phyloP scores from a whole-genome alignment of 2,797 vertebrate species.

The Hippopotamyrus pictus region DNA sequence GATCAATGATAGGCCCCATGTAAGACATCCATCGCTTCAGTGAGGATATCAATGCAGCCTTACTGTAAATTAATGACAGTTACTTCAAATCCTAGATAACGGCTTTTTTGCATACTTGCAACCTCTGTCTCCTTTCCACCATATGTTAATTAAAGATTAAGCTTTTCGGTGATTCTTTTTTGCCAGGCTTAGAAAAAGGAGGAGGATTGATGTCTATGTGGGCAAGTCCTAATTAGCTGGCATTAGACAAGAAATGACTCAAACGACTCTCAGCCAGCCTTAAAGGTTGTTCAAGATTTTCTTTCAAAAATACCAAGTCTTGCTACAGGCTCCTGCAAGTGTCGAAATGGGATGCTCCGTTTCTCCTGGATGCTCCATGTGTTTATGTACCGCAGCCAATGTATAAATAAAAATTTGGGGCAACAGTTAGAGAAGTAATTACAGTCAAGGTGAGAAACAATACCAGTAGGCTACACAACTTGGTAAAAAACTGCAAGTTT shows the following conservation, averaged over 20 bases:
- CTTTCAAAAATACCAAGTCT: not conserved
- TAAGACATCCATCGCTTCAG: slow-evolving; percentile 40
- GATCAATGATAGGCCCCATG: slow-evolving; percentile 54
- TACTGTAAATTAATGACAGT: slow-evolving; percentile 48
- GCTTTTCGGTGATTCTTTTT: slow-evolving; percentile 8
- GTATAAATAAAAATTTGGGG: not conserved
- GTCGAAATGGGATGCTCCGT: not conserved
- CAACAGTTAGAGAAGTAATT: not conserved
- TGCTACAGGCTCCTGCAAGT: not conserved
- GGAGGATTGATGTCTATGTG: slow-evolving; percentile 15
- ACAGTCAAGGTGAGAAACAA: not conserved
- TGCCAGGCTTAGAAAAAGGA: slow-evolving; percentile 5
- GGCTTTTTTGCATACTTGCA: slow-evolving; percentile 32
- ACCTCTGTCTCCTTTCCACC: slow-evolving; percentile 25
- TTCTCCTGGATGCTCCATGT: not conserved
- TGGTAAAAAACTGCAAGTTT: not conserved
- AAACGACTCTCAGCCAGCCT: not conserved
- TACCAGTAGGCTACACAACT: not conserved
- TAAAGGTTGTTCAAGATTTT: not conserved
- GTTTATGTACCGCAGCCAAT: not conserved
- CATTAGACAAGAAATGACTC: slow-evolving; percentile 23
- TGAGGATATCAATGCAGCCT: slow-evolving; percentile 46
- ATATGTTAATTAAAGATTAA: slow-evolving; percentile 10
- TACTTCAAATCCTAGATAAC: slow-evolving; percentile 31
- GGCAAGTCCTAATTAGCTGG: slow-evolving; percentile 32